phyloP scores from a whole-genome alignment of 35 echinoderm and acorn worm genomes.

The Anneissia japonica region DNA sequence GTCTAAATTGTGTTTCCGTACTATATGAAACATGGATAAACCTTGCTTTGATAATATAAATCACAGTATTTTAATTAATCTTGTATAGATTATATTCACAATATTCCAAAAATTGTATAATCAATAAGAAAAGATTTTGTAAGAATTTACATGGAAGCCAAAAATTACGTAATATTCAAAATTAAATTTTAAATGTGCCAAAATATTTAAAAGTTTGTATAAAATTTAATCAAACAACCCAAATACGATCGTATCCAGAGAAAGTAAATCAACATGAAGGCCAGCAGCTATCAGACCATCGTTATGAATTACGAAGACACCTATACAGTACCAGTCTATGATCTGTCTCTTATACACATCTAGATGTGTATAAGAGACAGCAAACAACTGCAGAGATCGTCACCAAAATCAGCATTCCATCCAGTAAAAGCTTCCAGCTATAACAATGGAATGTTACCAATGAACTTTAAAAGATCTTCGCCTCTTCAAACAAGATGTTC shows the following conservation, averaged over 20 bases:
- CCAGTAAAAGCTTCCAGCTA: background rate
- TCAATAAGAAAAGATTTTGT: background rate
- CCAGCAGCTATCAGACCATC: too few species aligned
- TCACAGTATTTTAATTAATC: background rate
- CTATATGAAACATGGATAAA: too few species aligned
- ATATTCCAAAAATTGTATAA: background rate
- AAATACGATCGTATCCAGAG: too few species aligned
- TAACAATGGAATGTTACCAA: background rate
- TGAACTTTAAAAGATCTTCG: background rate
- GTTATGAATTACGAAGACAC: too few species aligned
- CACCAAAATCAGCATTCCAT: slow-evolving; percentile 1
- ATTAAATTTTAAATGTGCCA: background rate
- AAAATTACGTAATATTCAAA: background rate
- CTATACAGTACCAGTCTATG: background rate
- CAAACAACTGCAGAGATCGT: background rate
- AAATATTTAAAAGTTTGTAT: background rate
- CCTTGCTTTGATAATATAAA: background rate
- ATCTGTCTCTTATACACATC: too few species aligned
- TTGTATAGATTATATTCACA: background rate
- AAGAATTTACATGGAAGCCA: background rate
- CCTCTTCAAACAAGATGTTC: background rate
- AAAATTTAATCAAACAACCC: too few species aligned
- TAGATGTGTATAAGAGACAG: too few species aligned
- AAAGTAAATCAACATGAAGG: too few species aligned
- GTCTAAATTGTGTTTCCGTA: too few species aligned